Percentiles rank a stretch among this genome's conserved stretches.
Conservation (phyloP, 1,140 invertebrate species). For the Varroa destructor region DNA sequence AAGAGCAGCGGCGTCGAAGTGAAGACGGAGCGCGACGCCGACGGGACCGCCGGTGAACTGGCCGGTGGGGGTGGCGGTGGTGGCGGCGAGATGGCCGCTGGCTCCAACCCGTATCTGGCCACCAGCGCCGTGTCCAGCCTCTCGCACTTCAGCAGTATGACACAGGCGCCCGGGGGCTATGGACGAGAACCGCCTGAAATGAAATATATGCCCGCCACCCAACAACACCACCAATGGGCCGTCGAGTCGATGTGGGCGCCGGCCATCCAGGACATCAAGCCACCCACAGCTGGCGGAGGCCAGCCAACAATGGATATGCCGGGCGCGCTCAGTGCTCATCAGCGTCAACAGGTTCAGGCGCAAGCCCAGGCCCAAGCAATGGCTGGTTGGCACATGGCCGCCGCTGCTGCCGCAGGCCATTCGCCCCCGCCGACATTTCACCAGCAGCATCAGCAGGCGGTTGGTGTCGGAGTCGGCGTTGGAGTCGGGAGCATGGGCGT, state of each 20-base stretch:
- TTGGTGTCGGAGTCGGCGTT: background rate
- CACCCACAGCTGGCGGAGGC: background rate
- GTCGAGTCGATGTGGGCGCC: constrained; percentile 39
- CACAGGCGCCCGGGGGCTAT: constrained; percentile 46
- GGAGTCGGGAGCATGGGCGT: background rate
- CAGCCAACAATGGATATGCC: constrained; percentile 17
- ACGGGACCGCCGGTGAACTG: constrained; percentile 12
- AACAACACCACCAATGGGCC: constrained; percentile 68
- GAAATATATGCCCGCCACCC: constrained; percentile 71
- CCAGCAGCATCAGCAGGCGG: constrained; percentile 19
- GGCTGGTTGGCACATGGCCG: constrained; percentile 26
- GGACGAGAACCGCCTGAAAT: constrained; percentile 60
- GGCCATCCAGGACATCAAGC: constrained; percentile 24
- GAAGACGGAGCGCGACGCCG: constrained; percentile 26
- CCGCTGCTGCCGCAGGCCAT: constrained; percentile 22
- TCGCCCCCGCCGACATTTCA: constrained; percentile 26
- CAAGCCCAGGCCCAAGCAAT: constrained; percentile 21
- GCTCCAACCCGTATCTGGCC: constrained; percentile 23
- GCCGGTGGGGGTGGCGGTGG: background rate
- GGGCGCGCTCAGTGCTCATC: constrained; percentile 8
- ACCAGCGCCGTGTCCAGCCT: constrained; percentile 26
- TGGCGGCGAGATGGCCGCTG: constrained; percentile 11
- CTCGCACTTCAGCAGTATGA: constrained; percentile 19
- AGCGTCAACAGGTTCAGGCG: background rate
- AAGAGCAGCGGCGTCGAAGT: constrained; percentile 28